A percentile compares a stretch with the other conserved stretches of the same genome.
phyloP scores from a whole-genome alignment of 1,140 invertebrate species.

The Oryctes rhinoceros region DNA sequence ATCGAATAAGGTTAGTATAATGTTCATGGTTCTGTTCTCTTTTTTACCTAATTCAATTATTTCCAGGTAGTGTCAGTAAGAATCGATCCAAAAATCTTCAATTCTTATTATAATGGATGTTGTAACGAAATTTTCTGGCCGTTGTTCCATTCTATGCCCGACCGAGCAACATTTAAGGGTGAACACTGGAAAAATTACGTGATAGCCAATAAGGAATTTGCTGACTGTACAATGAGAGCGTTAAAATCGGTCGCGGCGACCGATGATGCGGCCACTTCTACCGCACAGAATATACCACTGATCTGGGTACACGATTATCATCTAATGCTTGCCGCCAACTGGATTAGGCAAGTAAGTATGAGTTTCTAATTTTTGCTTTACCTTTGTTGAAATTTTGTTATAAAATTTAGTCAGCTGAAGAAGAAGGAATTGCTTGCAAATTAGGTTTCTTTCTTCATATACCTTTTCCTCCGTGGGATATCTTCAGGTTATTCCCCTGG shows the following conservation, averaged over 20 bases:
- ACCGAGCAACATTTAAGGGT: slow-evolving; percentile 65
- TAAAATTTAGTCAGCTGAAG: slow-evolving; percentile 67
- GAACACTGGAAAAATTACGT: slow-evolving; percentile 87
- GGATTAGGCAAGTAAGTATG: slow-evolving; percentile 76
- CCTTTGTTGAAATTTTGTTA: background rate
- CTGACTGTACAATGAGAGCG: slow-evolving; percentile 79
- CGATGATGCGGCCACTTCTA: slow-evolving; percentile 46
- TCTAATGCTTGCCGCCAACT: slow-evolving; percentile 88
- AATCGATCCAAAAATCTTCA: slow-evolving; percentile 76
- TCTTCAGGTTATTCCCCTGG: slow-evolving; percentile 89
- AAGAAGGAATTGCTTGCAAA: slow-evolving; percentile 79
- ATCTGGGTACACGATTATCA: slow-evolving; percentile 95
- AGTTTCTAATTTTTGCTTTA: background rate
- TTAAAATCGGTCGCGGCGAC: slow-evolving; percentile 70
- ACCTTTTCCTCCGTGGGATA: slow-evolving; percentile 92
- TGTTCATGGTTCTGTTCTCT: background rate
- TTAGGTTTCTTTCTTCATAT: slow-evolving; percentile 92
- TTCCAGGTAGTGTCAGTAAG: slow-evolving; percentile 80
- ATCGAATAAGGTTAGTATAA: slow-evolving; percentile 74
- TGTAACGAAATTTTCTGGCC: slow-evolving; percentile 94
- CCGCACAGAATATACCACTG: slow-evolving; percentile 70
- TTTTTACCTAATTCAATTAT: background rate
- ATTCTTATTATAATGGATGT: slow-evolving; percentile 90
- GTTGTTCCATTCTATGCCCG: slow-evolving; percentile 90
- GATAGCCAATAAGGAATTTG: slow-evolving; percentile 83